Conservation (phyloP, 2,888 invertebrate species). For the Penaeus monodon region DNA sequence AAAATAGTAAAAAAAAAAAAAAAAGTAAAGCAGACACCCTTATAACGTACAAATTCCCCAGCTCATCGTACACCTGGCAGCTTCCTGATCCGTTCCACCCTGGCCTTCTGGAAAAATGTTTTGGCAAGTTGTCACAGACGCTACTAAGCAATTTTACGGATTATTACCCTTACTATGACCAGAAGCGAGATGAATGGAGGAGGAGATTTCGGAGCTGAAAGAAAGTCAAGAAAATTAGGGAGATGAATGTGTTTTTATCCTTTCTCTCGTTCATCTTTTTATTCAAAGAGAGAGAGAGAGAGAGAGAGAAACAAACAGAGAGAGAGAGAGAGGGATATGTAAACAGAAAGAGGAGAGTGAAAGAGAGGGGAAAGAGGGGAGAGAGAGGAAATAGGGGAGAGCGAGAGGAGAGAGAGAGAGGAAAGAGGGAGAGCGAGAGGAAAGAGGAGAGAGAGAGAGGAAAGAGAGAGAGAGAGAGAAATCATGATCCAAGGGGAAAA, state of each 20-base stretch:
- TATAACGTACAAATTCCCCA: too few relatives aligned
- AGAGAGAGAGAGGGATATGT: not conserved
- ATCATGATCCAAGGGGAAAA: not conserved
- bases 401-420: not conserved
- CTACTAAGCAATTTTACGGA: constrained; percentile 39
- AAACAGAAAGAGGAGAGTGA: not conserved
- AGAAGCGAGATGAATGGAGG: not conserved
- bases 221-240: too few relatives aligned
- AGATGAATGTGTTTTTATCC: too few relatives aligned
- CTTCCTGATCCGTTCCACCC: constrained; percentile 30
- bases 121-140: constrained; percentile 48
- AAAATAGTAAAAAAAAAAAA: too few relatives aligned
- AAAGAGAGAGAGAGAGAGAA: constrained; percentile 6
- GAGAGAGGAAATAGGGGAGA: not conserved
- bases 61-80: not conserved
- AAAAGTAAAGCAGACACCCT: too few relatives aligned
- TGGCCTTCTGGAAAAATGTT: constrained; percentile 35
- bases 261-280: too few relatives aligned
- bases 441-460: not conserved
- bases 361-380: not conserved
- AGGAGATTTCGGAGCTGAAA: not conserved
- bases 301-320: not conserved
- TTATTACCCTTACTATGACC: constrained; percentile 36
- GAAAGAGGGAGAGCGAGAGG: not conserved
- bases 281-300: too few relatives aligned